Evolutionary conservation across 2,113 vertebrate species (phyloP).

Genomic region (Antechinus stuartii): DNA sequence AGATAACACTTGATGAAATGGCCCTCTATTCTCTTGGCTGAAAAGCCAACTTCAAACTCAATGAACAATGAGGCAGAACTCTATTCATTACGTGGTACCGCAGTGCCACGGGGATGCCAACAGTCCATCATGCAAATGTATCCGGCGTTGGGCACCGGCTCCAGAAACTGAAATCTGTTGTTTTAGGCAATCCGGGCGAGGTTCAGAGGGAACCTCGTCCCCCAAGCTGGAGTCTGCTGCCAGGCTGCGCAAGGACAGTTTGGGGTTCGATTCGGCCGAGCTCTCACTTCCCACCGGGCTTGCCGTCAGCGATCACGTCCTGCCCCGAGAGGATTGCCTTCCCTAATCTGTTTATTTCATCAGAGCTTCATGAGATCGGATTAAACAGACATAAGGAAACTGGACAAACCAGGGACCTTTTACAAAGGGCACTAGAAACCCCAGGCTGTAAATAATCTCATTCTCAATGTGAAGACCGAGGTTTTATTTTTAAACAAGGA

Average conservation of each 20-base stretch:
- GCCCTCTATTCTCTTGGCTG: slow-evolving; percentile 17
- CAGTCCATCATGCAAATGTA: neutral
- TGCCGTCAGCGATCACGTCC: neutral
- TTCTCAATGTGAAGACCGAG: neutral
- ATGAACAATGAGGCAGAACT: neutral
- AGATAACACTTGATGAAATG: slow-evolving; percentile 38
- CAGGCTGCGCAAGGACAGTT: neutral
- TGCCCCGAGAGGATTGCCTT: slow-evolving; percentile 40
- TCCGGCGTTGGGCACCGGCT: neutral
- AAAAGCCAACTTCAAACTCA: neutral
- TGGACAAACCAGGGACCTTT: neutral
- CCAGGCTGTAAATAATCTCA: neutral
- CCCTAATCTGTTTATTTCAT: neutral
- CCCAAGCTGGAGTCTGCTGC: neutral
- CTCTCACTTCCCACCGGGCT: neutral
- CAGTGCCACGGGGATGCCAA: neutral
- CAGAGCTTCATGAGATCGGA: slow-evolving; percentile 12
- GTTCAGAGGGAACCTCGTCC: neutral
- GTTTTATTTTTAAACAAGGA: neutral
- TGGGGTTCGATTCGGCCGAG: neutral
- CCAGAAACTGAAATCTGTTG: neutral
- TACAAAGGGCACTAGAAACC: neutral
- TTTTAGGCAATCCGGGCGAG: neutral
- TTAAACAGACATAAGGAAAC: slow-evolving; percentile 49
- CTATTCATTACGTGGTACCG: neutral